A percentile compares a stretch with the other conserved stretches of the same genome.
Conservation (phyloP, 2,797 vertebrate genomes). For the Eremophila alpestris region DNA sequence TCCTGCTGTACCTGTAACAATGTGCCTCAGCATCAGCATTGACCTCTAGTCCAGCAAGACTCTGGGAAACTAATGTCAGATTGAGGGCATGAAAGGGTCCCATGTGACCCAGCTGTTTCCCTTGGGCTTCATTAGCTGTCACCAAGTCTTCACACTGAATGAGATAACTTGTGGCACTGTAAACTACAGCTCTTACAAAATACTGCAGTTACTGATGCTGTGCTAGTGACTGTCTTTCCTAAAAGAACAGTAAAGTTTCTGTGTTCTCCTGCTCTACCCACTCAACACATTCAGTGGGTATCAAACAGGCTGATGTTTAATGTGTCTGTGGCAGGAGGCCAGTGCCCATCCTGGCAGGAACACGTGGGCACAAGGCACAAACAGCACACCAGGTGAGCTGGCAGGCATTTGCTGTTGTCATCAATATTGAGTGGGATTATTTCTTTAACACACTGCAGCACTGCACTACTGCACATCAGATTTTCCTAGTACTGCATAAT, state of each 20-base stretch:
- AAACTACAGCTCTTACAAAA: neutral
- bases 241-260: neutral
- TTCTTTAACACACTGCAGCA: neutral
- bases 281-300: rapidly evolving
- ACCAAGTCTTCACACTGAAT: neutral
- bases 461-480: neutral
- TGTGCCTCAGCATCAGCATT: neutral
- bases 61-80: neutral
- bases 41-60: neutral
- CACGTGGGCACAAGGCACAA: rapidly evolving
- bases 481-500: neutral
- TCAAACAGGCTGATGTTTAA: neutral
- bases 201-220: neutral
- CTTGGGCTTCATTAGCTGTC: neutral
- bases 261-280: neutral
- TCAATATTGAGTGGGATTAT: neutral
- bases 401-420: neutral
- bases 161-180: rapidly evolving
- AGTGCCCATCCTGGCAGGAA: neutral
- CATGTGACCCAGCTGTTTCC: neutral
- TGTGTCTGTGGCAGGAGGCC: neutral
- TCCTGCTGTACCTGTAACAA: neutral
- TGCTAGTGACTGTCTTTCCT: neutral
- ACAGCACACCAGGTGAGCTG: neutral
- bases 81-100: neutral